These are phyloP conservation scores for Tokudaia muenninki DNA, from an alignment of 2,797 vertebrate species.

Conservation along the genomic window DNA sequence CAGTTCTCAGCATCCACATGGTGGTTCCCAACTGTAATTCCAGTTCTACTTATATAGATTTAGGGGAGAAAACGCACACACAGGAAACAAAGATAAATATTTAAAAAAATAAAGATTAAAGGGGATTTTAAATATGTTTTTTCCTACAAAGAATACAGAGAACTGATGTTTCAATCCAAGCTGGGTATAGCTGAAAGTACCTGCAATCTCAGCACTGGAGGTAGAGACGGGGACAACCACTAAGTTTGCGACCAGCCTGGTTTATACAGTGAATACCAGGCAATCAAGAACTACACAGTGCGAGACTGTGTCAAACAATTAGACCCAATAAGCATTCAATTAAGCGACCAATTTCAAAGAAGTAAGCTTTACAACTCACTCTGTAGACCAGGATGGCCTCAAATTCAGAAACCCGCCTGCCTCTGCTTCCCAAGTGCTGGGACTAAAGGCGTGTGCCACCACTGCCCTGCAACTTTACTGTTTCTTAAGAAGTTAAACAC, in stretches of 20 bases:
- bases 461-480: neutral
- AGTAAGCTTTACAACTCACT: neutral
- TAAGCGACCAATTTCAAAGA: neutral
- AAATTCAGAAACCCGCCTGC: too few relatives aligned
- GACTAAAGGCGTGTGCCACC: too few relatives aligned
- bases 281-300: neutral
- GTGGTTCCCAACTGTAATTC: neutral
- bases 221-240: neutral
- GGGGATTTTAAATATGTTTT: conserved; percentile 36
- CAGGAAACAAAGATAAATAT: neutral
- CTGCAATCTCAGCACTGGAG: neutral
- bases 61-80: neutral
- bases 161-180: neutral
- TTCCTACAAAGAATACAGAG: conserved; percentile 31
- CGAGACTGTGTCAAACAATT: neutral
- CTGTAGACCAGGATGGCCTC: too few relatives aligned
- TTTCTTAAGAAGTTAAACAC: conserved; percentile 4
- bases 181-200: neutral
- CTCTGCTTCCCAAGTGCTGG: too few relatives aligned
- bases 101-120: conserved; percentile 1
- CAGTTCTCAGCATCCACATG: neutral
- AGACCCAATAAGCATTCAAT: neutral
- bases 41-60: neutral
- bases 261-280: neutral
- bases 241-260: neutral